A percentile compares a stretch with the other conserved stretches of the same genome.
Conservation (phyloP, 2,113 vertebrate genomes). For the Plotosus lineatus region DNA sequence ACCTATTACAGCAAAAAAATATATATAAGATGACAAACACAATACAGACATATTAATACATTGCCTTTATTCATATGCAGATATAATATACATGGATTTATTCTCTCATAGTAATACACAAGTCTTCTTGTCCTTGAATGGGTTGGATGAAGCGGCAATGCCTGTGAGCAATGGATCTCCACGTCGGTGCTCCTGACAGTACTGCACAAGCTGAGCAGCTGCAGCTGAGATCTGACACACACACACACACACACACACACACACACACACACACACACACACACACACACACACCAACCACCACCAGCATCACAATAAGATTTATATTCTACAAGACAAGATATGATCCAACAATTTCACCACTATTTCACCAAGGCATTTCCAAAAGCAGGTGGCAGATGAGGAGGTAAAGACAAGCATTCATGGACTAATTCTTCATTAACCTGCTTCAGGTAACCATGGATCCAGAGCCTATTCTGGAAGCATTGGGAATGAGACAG, state of each 20-base stretch:
- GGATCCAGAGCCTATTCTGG: neutral
- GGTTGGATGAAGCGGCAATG: constrained; percentile 77
- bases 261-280: neutral
- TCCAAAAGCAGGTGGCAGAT: neutral
- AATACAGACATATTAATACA: neutral
- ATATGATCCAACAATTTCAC: too few relatives aligned
- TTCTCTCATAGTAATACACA: constrained; percentile 67
- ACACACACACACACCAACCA: neutral
- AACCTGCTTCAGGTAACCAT: neutral
- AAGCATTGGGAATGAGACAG: neutral
- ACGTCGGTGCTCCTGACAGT: constrained; percentile 76
- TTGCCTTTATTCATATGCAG: neutral
- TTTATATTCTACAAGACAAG: neutral
- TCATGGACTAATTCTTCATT: neutral
- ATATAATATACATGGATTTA: neutral
- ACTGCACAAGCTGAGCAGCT: constrained; percentile 76
- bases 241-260: neutral
- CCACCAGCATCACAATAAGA: neutral
- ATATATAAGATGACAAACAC: neutral
- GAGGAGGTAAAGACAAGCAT: neutral
- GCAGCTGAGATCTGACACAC: constrained; percentile 76
- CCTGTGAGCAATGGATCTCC: constrained; percentile 79
- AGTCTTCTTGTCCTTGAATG: constrained; percentile 83
- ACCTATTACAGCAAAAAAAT: neutral
- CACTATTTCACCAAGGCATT: neutral